phyloP scores from a whole-genome alignment of 2,113 vertebrate species.

The Verasper variegatus region DNA sequence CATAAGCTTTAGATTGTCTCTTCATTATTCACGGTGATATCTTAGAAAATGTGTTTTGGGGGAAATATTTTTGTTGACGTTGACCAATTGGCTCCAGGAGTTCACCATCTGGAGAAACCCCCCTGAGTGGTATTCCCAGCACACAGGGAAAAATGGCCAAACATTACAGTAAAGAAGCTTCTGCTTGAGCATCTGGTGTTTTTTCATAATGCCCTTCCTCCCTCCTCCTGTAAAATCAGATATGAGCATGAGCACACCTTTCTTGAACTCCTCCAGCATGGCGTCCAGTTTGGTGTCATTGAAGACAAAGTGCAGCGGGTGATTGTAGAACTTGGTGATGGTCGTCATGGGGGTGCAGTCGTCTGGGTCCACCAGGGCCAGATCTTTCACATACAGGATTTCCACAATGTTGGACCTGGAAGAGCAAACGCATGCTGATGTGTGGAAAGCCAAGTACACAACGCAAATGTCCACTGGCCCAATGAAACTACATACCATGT shows the following conservation, averaged over 20 bases:
- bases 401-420: slow-evolving; percentile 89
- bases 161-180: background rate
- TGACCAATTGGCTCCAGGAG: too few species aligned
- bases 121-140: background rate
- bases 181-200: background rate
- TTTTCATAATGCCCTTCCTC: too few species aligned
- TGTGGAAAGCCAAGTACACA: background rate
- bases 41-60: too few species aligned
- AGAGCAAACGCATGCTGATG: background rate
- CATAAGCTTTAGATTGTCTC: too few species aligned
- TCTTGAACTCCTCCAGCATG: slow-evolving; percentile 93
- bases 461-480: background rate
- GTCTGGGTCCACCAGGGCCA: slow-evolving; percentile 90
- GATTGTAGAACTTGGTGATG: slow-evolving; percentile 94
- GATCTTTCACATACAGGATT: slow-evolving; percentile 90
- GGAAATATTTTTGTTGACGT: background rate
- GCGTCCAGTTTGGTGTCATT: slow-evolving; percentile 94
- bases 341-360: slow-evolving; percentile 92
- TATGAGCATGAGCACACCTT: slow-evolving; percentile 77
- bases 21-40: too few species aligned
- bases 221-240: background rate
- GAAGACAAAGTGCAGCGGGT: slow-evolving; percentile 92
- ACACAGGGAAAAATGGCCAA: background rate
- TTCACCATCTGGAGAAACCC: background rate
- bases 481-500: background rate